Base-by-base conservation (phyloP, 2,113 vertebrate genomes). In the Todiramphus chloris region DNA sequence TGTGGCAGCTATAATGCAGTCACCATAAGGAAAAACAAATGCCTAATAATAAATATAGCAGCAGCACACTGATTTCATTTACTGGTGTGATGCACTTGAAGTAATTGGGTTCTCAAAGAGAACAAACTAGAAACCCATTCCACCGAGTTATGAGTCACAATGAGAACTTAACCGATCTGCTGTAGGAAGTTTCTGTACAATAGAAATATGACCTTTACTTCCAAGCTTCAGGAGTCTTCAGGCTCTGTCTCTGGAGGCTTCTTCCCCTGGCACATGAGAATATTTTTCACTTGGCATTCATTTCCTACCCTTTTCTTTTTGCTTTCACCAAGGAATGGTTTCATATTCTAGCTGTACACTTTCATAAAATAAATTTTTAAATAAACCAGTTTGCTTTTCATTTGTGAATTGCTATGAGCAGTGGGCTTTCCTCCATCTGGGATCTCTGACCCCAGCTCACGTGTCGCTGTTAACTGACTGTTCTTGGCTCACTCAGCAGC, bases 21-120 rank as follows among this genome's bases (percentile, higher is more conserved):
- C 82, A 63, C 67, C 53, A 58, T 82, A 79, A 94, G 60, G 87
- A 82, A 87, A 95, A 89, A 62, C 89, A 96, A 94, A 89, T 59
- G 63, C 67, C 84, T 82, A 43, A 82, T 91, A 87, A 87, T 92
- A 96, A 96, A 94, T 89, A 89, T 94, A 89, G 81, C 67, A 66
- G 50, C 50, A 83, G 41, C 41, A 43, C 59, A 59, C 87, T 60
- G 70, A 48, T 92, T 92, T 73, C 27, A 66, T 94, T 95, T 93
- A 76, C 70, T 90, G 58, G 66, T 69, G 78, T 85, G 86, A 91
- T 91, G 87, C 91, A 85, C 77, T 96, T 94, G 90, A 89, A 79
- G 55, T 89, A 90, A 94, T 95, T 90, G 87, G 66, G 41, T 94
- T 96, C 91, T 91, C 59, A 50, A 59, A 91, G 81, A 85, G 87